Base-by-base conservation (phyloP, 2,888 invertebrate genomes). In the Eristalis pertinax region DNA sequence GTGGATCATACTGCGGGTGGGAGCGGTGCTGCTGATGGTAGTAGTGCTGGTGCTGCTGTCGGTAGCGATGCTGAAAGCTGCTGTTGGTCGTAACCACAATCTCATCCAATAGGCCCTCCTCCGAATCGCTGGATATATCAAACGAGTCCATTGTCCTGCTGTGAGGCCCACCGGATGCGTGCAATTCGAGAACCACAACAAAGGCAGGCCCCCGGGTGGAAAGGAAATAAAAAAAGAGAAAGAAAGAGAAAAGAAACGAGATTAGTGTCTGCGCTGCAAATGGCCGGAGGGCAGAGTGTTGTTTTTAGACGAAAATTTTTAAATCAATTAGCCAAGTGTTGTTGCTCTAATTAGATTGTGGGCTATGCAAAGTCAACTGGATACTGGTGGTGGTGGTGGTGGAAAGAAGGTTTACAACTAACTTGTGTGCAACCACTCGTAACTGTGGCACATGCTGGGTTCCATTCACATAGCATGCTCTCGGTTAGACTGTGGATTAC, bases 81-180 rank as follows among this genome's bases (percentile, higher is more conserved):
- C 89, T 90, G 89, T 91, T 91, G 63, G 91, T 89, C 41, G 91
- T 91, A 65, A 93, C 92, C 79, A 93, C 91, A 89, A 93, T 92
- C 90, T 93, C 92, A 89, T 93, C 93, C 89, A 93, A 92, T 77
- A 93, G 90, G 63, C 92, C 92, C 89, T 92, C 92, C 88, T 93
- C 93, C 70, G 92, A 92, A 89, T 93, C 93, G 91, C 93, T 93
- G 88, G 92, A 93, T 90, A 93, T 91, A 90, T 93, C 93, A 89
- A 92, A 93, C 90, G 93, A 93, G 90, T 93, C 93, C 91, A 92
- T 92, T 91, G 92, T 92, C 89, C 93, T 92, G 89, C 91, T 92
- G 89, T 50, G 62, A 64, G 64, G 19, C 56, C 22, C 19, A 22
- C 43, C 67, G 43, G 62, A 43, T 60, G 32, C 68, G 58, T 63